These are phyloP conservation scores for Myotis vivesi DNA, from an alignment of 2,797 vertebrate species.

Conservation along the genomic window DNA sequence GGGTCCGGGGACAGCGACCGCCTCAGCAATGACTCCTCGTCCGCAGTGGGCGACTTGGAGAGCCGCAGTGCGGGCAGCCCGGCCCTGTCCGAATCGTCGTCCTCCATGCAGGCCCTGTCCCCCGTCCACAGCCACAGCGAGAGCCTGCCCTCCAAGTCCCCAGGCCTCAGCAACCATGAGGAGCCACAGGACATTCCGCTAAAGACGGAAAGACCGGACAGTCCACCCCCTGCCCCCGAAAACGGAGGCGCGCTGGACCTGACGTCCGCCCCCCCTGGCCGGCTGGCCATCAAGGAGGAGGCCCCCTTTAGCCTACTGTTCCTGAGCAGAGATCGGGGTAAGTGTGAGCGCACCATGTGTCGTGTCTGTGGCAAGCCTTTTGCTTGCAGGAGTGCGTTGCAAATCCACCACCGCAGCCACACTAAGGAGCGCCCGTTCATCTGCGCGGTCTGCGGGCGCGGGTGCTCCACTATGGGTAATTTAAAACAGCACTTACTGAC, in stretches of 20 bases:
- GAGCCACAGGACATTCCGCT: constrained; percentile 91
- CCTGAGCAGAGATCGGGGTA: constrained; percentile 97
- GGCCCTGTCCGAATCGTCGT: constrained; percentile 94
- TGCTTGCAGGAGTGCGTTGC: constrained; percentile 89
- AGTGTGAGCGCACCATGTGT: constrained; percentile 88
- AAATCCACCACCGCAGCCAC: constrained; percentile 90
- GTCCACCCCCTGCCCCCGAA: constrained; percentile 91
- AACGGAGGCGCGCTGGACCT: constrained; percentile 95
- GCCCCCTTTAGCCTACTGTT: constrained; percentile 98
- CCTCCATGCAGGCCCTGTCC: constrained; percentile 94
- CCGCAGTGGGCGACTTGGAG: constrained; percentile 91
- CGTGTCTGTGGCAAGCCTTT: constrained; percentile 90
- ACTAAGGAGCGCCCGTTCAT: constrained; percentile 89
- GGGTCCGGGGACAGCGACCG: constrained; percentile 92
- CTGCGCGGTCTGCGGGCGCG: constrained; percentile 88
- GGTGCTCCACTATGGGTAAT: constrained; percentile 90
- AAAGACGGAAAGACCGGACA: constrained; percentile 97
- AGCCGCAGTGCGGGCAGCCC: constrained; percentile 96
- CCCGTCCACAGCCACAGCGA: constrained; percentile 93
- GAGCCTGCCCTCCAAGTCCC: constrained; percentile 94
- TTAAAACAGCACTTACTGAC: constrained; percentile 90
- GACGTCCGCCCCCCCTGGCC: constrained; percentile 92
- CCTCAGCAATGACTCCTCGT: constrained; percentile 93
- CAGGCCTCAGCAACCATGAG: constrained; percentile 88
- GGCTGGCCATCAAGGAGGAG: constrained; percentile 96